Conservation (phyloP, 2,797 vertebrate species). For the Lindbergichthys nudifrons region DNA sequence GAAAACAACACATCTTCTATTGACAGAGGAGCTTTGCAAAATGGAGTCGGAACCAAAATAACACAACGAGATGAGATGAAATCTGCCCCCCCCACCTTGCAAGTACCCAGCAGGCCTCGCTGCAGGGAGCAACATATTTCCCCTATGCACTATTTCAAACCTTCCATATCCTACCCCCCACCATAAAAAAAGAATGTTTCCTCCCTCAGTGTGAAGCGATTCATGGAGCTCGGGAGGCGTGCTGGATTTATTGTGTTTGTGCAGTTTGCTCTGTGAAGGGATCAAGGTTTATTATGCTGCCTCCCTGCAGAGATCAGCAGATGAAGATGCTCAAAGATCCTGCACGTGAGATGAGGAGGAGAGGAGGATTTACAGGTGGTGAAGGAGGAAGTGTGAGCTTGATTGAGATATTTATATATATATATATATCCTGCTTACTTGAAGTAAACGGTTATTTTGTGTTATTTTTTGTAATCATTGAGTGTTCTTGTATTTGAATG, state of each 20-base stretch:
- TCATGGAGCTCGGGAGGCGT: slow-evolving; percentile 8
- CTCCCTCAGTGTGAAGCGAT: slow-evolving; percentile 10
- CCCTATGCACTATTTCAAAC: slow-evolving; percentile 1
- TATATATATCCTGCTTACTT: no score
- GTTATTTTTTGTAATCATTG: no score
- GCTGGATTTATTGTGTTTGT: slow-evolving; percentile 22
- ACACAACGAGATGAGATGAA: not conserved
- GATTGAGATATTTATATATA: not conserved
- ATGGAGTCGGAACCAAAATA: not conserved
- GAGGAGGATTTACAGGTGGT: not conserved
- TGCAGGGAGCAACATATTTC: not conserved
- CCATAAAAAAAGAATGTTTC: not conserved
- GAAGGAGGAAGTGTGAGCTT: not conserved
- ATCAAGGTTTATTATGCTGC: slow-evolving; percentile 28
- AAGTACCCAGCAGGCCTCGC: slow-evolving; percentile 1
- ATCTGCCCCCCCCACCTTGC: not conserved
- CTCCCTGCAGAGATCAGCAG: slow-evolving; percentile 33
- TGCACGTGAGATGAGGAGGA: slow-evolving; percentile 1
- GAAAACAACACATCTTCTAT: slow-evolving; percentile 5
- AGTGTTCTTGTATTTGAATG: no score
- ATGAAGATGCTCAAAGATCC: slow-evolving; percentile 11
- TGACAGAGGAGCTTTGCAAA: not conserved
- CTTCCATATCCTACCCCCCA: slow-evolving; percentile 5
- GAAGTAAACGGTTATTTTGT: no score
- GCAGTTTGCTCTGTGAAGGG: slow-evolving; percentile 9